Base-by-base conservation (phyloP, 2,113 vertebrate genomes). In the Leucopsar rothschildi region DNA sequence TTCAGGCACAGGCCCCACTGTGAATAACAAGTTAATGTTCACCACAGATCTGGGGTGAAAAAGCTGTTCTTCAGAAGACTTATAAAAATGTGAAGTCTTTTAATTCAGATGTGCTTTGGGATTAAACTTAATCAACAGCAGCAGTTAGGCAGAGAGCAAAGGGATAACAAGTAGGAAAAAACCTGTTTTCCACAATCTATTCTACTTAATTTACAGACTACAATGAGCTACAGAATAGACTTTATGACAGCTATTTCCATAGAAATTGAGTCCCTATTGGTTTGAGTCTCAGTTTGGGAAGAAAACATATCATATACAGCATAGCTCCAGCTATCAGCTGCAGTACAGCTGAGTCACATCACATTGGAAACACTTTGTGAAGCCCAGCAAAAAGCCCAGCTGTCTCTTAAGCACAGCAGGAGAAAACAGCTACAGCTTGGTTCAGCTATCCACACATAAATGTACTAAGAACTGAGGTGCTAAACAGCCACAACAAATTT, bases 41-140 rank as follows among this genome's bases (percentile, higher is more conserved):
- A 45, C 55, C 61, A 76, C 24, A 49, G 42, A 93, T 55, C 9
- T 24, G 25, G 3, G 19, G 9, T 0, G 23, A 12, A 71, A 69
- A 79, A 87, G 11, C 49, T 71, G 47, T 21, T 89, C 42, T 87
- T 76, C 61, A 60, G 31, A 87, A 84, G 77, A 87, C 40, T 70
- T 49, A 44, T 11, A 91, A 91, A 94, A 92, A 88, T 59, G 72
- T 86, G 61, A 85, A 82, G 50, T 44, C 83, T 96, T 95, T 96
- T 92, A 96, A 96, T 92, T 96, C 55, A 59, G 44, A 70, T 66
- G 83, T 73, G 64, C 42, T 81, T 86, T 80, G 86, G 91, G 96
- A 93, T 86, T 86, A 90, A 80, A 86, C 49, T 88, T 92, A 90
- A 92, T 90, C 88, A 90, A 92, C 71, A 95, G 63, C 82, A 90